Percentiles rank a stretch among this genome's conserved stretches.
phyloP scores from a whole-genome alignment of 2,797 vertebrate genomes.

The Sebastes hubbsi region DNA sequence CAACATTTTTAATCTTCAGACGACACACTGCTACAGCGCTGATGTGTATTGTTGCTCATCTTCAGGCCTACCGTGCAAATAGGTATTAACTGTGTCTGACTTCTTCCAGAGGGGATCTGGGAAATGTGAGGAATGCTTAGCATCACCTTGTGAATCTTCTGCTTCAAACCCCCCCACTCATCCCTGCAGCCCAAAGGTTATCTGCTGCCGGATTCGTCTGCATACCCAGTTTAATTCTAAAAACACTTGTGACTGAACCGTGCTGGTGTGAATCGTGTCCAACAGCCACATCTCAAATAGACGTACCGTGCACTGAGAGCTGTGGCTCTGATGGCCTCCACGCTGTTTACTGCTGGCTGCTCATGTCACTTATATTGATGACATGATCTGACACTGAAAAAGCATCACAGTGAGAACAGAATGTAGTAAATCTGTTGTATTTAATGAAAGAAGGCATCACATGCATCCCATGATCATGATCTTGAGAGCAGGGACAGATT shows the following conservation, averaged over 20 bases:
- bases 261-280: conserved; percentile 6
- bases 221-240: not conserved
- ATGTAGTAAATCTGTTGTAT: not conserved
- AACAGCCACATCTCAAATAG: not conserved
- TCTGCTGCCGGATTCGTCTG: conserved; percentile 1
- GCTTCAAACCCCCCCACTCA: conserved; percentile 27
- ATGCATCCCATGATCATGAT: not conserved
- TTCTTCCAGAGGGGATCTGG: conserved; percentile 23
- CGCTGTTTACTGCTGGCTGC: not conserved
- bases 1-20: not conserved
- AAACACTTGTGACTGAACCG: not conserved
- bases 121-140: conserved; percentile 74
- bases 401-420: not conserved
- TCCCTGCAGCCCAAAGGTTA: conserved; percentile 27
- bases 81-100: conserved; percentile 7
- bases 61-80: not conserved
- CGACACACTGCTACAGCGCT: not conserved
- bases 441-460: not conserved
- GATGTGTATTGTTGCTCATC: not conserved
- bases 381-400: not conserved
- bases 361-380: not conserved
- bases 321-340: not conserved
- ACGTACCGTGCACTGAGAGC: not conserved
- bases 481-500: not conserved
- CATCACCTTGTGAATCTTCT: conserved; percentile 62